Base-by-base conservation (phyloP, 2,888 invertebrate genomes). In the Andrena dorsata region DNA sequence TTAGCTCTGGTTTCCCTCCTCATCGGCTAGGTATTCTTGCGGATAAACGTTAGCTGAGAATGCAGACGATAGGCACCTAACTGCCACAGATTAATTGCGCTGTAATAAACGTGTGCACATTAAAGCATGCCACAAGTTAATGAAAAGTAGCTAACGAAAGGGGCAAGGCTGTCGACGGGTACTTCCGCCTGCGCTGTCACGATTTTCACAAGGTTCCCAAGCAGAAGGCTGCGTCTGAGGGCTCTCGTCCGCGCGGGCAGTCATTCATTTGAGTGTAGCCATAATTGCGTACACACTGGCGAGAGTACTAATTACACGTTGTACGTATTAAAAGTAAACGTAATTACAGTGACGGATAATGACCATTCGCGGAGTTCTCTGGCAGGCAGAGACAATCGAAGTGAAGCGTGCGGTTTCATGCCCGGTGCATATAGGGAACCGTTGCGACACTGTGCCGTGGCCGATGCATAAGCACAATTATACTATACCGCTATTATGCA, bases 261-360 rank as follows among this genome's bases (percentile, higher is more conserved):
- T 53, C 10, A 10, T 51, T 64, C 32, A 56, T 35, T 30, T 28
- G 13, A 28, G 41, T 35, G 23, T 20, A n/a, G n/a, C n/a, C 16
- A 20, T 47, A 51, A 68, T 69, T 35, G 35, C 51, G 41, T 61
- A 41, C 28, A n/a, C 41, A 28, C 53, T 35, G 4, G 53, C 41
- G 26, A 28, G 61, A 20, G 20, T 56, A 47, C 53, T 64, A 58
- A 71, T 76, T 64, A 49, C 70, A 16, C 13, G 35, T 35, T 35
- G 53, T 6, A 8, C n/a, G 13, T 28, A 65, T 64, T 65, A 51
- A 77, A 65, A 49, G 13, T 77, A 60, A 65, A 72, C 58, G 60
- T 65, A 77, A 77, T 77, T 49, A 20, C 72, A 60, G 65, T 47
- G 63, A 28, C 41, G 35, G 53, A n/a, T 53, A 64, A 63, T 76